Conservation (phyloP, 2,888 invertebrate genomes). For the Molanna angustata region DNA sequence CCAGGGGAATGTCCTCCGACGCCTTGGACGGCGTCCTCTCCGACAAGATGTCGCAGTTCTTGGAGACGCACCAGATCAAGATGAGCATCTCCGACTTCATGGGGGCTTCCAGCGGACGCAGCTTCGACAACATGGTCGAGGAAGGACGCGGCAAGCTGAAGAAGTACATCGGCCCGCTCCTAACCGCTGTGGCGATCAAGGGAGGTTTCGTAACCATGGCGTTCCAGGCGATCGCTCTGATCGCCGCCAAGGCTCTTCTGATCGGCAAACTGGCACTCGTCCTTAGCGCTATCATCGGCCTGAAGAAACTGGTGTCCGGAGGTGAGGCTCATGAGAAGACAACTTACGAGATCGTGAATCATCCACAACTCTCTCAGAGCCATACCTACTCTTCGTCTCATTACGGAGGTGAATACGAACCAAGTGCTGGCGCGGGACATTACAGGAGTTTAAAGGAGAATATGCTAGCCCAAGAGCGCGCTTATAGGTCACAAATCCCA, state of each 20-base stretch:
- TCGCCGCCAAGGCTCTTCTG: constrained; percentile 78
- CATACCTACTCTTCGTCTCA: constrained; percentile 72
- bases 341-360: constrained; percentile 81
- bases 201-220: constrained; percentile 71
- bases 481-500: constrained; percentile 56
- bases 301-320: constrained; percentile 71
- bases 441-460: constrained; percentile 59
- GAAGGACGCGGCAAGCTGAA: constrained; percentile 62
- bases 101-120: constrained; percentile 42
- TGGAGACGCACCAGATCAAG: constrained; percentile 60
- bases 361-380: constrained; percentile 76
- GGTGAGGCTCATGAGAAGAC: constrained; percentile 72
- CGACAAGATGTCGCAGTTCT: constrained; percentile 55
- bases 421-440: constrained; percentile 55
- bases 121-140: constrained; percentile 39
- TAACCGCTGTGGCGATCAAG: constrained; percentile 68
- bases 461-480: constrained; percentile 61
- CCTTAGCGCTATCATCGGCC: constrained; percentile 73
- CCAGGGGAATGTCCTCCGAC: constrained; percentile 58
- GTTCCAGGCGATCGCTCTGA: constrained; percentile 69
- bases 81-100: constrained; percentile 50
- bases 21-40: constrained; percentile 60
- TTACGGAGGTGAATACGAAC: constrained; percentile 60
- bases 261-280: constrained; percentile 82
- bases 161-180: constrained; percentile 63